Evolutionary conservation across 1,140 invertebrate genomes (phyloP).

Genomic region (Lerema accius): DNA sequence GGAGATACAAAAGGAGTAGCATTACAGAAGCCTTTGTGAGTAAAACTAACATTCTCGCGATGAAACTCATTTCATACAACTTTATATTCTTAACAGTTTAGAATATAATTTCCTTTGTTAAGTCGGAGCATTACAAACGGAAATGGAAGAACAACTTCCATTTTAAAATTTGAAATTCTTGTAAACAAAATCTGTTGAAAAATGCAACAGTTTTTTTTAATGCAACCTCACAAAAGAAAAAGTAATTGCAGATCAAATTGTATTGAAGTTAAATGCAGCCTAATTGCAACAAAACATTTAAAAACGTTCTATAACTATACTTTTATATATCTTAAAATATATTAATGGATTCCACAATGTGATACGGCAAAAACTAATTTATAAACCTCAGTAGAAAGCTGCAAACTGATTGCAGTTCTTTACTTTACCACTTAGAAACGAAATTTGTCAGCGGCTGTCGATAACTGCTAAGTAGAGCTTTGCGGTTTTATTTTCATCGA

Average conservation of each 20-base stretch:
- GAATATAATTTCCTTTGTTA: neutral
- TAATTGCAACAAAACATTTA: too few relatives aligned
- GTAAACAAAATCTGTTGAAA: too few relatives aligned
- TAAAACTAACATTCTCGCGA: neutral
- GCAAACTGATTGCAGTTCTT: constrained; percentile 12
- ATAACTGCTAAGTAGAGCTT: constrained; percentile 9
- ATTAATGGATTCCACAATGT: neutral
- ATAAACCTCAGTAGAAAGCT: neutral
- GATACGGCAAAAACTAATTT: neutral
- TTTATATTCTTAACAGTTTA: neutral
- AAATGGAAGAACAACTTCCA: neutral
- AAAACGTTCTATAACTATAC: too few relatives aligned
- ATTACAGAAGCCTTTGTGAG: neutral
- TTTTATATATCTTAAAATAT: neutral
- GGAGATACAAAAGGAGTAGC: neutral
- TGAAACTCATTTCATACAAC: neutral
- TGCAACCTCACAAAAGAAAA: too few relatives aligned
- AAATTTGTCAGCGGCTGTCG: constrained; percentile 24
- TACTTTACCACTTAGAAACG: constrained; percentile 5
- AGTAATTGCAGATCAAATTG: too few relatives aligned
- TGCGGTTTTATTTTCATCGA: constrained; percentile 21
- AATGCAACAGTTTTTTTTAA: too few relatives aligned
- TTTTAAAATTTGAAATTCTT: neutral
- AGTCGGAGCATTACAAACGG: neutral
- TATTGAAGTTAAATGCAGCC: too few relatives aligned